Percentiles rank a stretch among this genome's conserved stretches.
These are phyloP conservation scores for Anoplopoma fimbria DNA, from an alignment of 2,113 vertebrate species.

Conservation along the genomic window DNA sequence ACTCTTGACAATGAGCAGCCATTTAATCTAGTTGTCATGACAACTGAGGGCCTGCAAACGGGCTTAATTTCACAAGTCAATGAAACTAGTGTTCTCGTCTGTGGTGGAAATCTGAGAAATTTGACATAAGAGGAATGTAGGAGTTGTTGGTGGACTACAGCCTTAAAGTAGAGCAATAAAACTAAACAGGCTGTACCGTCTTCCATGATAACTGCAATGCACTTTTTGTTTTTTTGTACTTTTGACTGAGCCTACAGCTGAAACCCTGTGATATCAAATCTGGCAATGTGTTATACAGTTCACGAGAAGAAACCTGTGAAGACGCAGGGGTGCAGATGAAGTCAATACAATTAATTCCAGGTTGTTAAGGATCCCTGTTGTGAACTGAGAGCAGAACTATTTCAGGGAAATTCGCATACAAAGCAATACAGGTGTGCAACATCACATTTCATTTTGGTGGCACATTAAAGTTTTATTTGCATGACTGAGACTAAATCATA, in stretches of 20 bases:
- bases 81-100: conserved; percentile 34
- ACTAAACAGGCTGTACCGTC: background rate
- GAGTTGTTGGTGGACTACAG: background rate
- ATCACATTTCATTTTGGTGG: conserved; percentile 7
- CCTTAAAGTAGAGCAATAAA: conserved; percentile 25
- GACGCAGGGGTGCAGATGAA: background rate
- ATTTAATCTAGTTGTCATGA: conserved; percentile 58
- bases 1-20: conserved; percentile 34
- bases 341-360: background rate
- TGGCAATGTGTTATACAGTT: background rate
- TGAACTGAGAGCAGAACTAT: conserved; percentile 15
- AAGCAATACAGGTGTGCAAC: background rate
- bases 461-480: background rate
- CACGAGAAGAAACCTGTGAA: conserved; percentile 2
- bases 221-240: background rate
- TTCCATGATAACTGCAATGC: too few species aligned
- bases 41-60: conserved; percentile 37
- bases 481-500: background rate
- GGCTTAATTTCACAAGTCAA: conserved; percentile 51
- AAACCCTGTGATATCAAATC: conserved; percentile 16
- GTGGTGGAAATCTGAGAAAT: conserved; percentile 38
- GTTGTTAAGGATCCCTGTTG: background rate
- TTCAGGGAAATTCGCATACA: background rate
- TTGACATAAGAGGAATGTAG: conserved; percentile 46
- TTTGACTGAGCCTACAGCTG: background rate